Evolutionary conservation across 2,113 vertebrate genomes (phyloP).

Genomic region (Pangasianodon hypophthalmus): DNA sequence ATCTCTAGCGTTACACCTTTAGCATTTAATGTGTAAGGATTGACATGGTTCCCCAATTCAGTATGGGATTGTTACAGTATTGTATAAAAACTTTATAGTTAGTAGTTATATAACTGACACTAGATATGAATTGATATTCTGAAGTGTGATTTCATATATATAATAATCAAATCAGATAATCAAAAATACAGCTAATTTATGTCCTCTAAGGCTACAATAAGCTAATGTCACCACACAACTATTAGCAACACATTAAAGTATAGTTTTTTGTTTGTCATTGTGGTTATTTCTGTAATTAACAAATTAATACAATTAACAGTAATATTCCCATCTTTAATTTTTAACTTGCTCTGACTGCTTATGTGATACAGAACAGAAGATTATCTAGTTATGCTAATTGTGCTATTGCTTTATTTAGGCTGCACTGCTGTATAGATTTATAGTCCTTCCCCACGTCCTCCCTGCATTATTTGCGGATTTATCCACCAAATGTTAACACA

Average conservation of each 20-base stretch:
- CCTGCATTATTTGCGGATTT: background rate
- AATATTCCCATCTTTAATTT: background rate
- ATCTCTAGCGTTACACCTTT: background rate
- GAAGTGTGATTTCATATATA: background rate
- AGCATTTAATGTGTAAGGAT: background rate
- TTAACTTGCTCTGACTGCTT: background rate
- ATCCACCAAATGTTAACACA: background rate
- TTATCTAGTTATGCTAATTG: background rate
- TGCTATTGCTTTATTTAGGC: background rate
- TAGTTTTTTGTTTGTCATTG: background rate
- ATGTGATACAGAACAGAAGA: background rate
- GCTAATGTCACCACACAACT: background rate
- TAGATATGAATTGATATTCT: background rate
- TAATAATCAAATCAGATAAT: background rate
- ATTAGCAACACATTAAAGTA: background rate
- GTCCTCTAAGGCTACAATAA: background rate
- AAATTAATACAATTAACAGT: background rate
- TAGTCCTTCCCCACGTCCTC: background rate
- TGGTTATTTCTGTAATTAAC: background rate
- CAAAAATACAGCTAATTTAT: background rate
- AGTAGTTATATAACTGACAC: background rate
- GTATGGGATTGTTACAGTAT: background rate
- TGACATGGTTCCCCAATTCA: background rate
- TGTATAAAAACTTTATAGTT: background rate
- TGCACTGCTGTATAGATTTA: background rate